Conservation (phyloP, 2,888 invertebrate species). For the Matsumyia berberina region DNA sequence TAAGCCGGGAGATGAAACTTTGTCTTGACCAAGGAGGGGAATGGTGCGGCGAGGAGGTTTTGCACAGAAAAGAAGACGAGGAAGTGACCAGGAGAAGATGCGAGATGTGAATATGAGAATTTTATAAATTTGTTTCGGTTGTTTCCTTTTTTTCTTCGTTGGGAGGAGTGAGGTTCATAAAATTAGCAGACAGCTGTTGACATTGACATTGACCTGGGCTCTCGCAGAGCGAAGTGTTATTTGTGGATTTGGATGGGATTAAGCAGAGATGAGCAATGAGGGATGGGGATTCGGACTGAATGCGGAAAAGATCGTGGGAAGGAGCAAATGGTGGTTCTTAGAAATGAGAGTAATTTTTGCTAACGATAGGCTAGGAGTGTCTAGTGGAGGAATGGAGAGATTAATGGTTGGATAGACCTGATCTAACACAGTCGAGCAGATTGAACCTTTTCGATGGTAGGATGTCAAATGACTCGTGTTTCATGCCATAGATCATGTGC, state of each 20-base stretch:
- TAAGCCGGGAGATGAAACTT: background rate
- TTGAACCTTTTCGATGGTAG: too few species aligned
- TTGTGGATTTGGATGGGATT: background rate
- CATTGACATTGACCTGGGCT: slow-evolving; percentile 61
- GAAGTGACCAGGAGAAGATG: slow-evolving; percentile 20
- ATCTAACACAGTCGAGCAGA: too few species aligned
- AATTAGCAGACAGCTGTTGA: slow-evolving; percentile 51
- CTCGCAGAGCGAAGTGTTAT: background rate
- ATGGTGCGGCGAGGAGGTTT: slow-evolving; percentile 8
- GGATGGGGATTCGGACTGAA: background rate
- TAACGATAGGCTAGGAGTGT: too few species aligned
- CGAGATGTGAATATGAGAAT: slow-evolving; percentile 32
- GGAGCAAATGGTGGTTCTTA: background rate
- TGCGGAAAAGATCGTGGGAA: slow-evolving; percentile 31
- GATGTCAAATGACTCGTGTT: too few species aligned
- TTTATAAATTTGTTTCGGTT: slow-evolving; percentile 30
- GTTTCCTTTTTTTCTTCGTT: slow-evolving; percentile 1
- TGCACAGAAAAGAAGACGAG: slow-evolving; percentile 5
- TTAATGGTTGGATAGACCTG: too few species aligned
- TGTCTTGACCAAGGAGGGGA: background rate
- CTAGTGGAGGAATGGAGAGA: too few species aligned
- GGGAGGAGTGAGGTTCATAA: slow-evolving; percentile 16
- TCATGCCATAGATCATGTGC: too few species aligned
- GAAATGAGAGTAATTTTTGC: background rate
- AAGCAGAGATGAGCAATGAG: background rate